Base-by-base conservation (phyloP, 2,888 invertebrate species). In the Embidobia sp. region DNA sequence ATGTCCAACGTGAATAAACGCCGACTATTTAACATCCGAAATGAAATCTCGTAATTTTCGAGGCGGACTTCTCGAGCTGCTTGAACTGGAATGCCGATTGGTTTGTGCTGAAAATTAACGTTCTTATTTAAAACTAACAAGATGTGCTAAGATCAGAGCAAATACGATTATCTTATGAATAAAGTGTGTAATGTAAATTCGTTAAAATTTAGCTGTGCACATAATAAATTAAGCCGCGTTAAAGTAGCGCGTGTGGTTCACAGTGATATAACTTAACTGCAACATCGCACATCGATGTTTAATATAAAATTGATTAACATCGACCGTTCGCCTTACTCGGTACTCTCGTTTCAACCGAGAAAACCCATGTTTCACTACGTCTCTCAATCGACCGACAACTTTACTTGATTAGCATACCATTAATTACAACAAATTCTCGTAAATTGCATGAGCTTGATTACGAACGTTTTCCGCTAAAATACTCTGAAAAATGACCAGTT, bases 301-400 rank as follows among this genome's bases (percentile, higher is more conserved):
- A 40, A 64, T 64, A 44, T 33, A 51, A 44, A 33, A 64, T 64
- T 64, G 33, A 64, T 64, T 64, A 64, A 33, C 33, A 44, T 51
- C 31, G 53, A 51, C 44, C 33, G 16, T 5, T 5, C 35, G 0
- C 37, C 40, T 64, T 64, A 16, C 19, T 40, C 22, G 11, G 18
- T 64, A 31, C 31, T 46, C 26, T 46, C 15, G 18, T 57, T 37
- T 57, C 35, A 10, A 16, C n/a, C 16, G 40, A 37, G 53, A 37
- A 37, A 53, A 35, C 4, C 15, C 53, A 37, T 26, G 11, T 19
- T 51, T 19, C 7, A 10, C 13, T 33, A 15, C 33, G 16, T n/a
- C 31, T 29, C n/a, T 5, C 48, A 13, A 31, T 31, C 48, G 4
- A 40, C 19, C 40, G n/a, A n/a, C n/a, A n/a, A n/a, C n/a, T n/a